Conservation (phyloP, 2,888 invertebrate species). For the Plagodis dolabraria region DNA sequence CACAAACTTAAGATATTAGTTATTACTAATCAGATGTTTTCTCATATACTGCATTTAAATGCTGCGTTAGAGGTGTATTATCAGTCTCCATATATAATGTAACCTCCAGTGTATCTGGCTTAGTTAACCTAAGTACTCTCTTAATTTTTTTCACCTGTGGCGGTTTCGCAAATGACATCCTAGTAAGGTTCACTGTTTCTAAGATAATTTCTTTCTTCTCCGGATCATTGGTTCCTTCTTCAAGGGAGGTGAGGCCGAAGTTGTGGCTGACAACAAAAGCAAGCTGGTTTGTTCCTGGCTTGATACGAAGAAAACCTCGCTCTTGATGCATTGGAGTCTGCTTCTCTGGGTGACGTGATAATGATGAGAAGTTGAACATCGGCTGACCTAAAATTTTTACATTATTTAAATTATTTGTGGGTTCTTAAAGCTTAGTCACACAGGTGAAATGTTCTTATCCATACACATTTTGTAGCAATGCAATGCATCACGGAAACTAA, state of each 20-base stretch:
- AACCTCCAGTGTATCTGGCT: conserved; percentile 67
- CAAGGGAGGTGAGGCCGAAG: conserved; percentile 85
- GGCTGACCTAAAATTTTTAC: conserved; percentile 79
- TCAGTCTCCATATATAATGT: conserved; percentile 83
- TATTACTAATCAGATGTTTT: conserved; percentile 45
- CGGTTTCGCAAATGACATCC: conserved; percentile 81
- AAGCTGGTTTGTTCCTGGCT: conserved; percentile 80
- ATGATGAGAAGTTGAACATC: conserved; percentile 82
- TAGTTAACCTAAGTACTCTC: conserved; percentile 61
- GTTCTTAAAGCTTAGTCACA: no score
- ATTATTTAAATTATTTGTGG: background rate
- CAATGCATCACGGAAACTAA: no score
- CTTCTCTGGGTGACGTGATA: conserved; percentile 79
- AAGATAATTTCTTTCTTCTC: conserved; percentile 73
- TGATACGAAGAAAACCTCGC: conserved; percentile 85
- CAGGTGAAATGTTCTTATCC: no score
- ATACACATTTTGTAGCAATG: no score
- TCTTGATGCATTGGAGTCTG: conserved; percentile 86
- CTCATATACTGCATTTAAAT: conserved; percentile 80
- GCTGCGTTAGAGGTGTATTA: conserved; percentile 79
- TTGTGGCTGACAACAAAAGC: conserved; percentile 86
- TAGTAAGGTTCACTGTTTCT: conserved; percentile 71
- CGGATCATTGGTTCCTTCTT: conserved; percentile 81
- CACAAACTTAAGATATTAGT: background rate
- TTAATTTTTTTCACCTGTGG: conserved; percentile 79